phyloP scores from a whole-genome alignment of 1,140 invertebrate genomes.

The Platyura marginata region DNA sequence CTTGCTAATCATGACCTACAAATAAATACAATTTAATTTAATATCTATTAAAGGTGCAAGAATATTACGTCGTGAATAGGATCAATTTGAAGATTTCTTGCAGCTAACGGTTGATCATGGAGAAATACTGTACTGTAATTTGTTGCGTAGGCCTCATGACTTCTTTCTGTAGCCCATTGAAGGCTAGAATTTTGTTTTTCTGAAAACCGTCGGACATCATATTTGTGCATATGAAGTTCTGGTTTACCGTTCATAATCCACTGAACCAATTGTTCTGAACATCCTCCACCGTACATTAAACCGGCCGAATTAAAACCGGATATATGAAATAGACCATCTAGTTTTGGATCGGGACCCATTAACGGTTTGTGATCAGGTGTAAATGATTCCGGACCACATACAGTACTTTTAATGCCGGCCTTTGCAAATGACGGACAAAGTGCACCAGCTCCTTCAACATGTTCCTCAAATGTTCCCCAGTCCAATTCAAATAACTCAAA shows the following conservation, averaged over 20 bases:
- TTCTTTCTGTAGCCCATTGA: slow-evolving; percentile 58
- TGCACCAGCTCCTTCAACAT: slow-evolving; percentile 50
- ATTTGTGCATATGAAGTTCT: slow-evolving; percentile 64
- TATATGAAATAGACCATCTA: slow-evolving; percentile 48
- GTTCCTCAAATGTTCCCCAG: slow-evolving; percentile 61
- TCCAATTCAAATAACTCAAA: slow-evolving; percentile 74
- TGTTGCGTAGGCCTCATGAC: slow-evolving; percentile 71
- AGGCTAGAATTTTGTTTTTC: slow-evolving; percentile 42
- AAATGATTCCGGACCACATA: slow-evolving; percentile 73
- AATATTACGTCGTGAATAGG: slow-evolving; percentile 49
- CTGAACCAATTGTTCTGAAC: slow-evolving; percentile 61
- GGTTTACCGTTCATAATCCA: slow-evolving; percentile 72
- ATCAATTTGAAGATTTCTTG: slow-evolving; percentile 48
- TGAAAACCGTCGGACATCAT: slow-evolving; percentile 64
- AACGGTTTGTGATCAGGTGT: slow-evolving; percentile 80
- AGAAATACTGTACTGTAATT: slow-evolving; percentile 74
- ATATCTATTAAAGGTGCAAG: slow-evolving; percentile 13
- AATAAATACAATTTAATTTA: no score
- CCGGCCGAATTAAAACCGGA: slow-evolving; percentile 79
- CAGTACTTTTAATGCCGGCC: slow-evolving; percentile 65
- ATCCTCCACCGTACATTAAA: slow-evolving; percentile 78
- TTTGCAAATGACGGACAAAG: slow-evolving; percentile 51
- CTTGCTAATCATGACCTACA: slow-evolving; percentile 26
- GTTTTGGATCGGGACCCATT: slow-evolving; percentile 28
- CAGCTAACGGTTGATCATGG: slow-evolving; percentile 68